Percentiles rank a stretch among this genome's conserved stretches.
Conservation (phyloP, 2,113 vertebrate species). For the Labeo catla region DNA sequence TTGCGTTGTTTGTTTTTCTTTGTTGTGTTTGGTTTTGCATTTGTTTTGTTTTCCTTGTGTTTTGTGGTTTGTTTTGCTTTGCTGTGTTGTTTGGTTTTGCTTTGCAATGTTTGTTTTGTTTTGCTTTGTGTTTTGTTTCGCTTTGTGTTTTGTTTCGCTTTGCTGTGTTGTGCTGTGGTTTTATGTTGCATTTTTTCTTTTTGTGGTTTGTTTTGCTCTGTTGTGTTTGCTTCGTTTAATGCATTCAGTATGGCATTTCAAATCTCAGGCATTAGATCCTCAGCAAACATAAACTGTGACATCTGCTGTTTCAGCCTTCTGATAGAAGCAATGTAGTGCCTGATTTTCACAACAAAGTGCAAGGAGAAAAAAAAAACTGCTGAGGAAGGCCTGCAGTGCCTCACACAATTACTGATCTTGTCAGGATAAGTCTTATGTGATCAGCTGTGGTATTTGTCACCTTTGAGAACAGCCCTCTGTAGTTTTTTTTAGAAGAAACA, state of each 20-base stretch:
- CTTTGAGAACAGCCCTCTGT: constrained; percentile 52
- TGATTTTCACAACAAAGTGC: background rate
- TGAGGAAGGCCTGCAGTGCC: background rate
- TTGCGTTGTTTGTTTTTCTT: background rate
- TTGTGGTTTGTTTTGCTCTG: background rate
- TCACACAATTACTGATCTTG: background rate
- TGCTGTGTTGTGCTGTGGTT: background rate
- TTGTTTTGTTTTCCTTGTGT: background rate
- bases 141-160: background rate
- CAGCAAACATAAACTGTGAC: background rate
- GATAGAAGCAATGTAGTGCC: background rate
- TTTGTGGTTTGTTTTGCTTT: background rate
- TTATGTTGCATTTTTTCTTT: background rate
- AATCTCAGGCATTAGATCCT: background rate
- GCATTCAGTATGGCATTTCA: background rate
- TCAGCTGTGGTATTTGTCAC: constrained; percentile 51
- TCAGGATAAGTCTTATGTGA: constrained; percentile 59
- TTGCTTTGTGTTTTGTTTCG: background rate
- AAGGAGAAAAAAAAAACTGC: background rate
- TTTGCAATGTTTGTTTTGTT: background rate
- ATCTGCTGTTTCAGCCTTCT: background rate
- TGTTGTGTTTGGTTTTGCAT: background rate
- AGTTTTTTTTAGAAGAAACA: constrained; percentile 54
- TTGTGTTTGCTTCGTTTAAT: background rate
- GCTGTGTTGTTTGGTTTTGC: background rate